Conservation (phyloP, 2,888 invertebrate species). For the Chaetogeoica ovagalla region DNA sequence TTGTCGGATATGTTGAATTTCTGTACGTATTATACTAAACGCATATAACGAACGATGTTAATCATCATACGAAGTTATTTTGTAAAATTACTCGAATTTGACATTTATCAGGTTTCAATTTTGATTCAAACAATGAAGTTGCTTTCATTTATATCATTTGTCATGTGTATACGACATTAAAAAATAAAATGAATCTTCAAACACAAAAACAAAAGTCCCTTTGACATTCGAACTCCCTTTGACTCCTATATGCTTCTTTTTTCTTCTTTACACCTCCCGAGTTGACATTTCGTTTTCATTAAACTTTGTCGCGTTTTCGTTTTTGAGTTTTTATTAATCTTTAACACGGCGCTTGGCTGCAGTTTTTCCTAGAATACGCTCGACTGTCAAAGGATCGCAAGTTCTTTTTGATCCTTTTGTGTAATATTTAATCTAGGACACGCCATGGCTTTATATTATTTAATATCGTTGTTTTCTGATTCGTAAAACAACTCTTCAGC, state of each 20-base stretch:
- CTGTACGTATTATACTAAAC: conserved; percentile 11
- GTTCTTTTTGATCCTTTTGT: conserved; percentile 53
- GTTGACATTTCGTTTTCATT: conserved; percentile 53
- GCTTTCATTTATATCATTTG: conserved; percentile 49
- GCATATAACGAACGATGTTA: background rate
- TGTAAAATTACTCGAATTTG: conserved; percentile 25
- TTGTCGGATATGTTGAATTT: conserved; percentile 27
- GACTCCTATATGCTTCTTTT: conserved; percentile 45
- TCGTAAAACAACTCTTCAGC: conserved; percentile 53
- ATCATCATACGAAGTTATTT: conserved; percentile 22
- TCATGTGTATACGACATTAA: conserved; percentile 34
- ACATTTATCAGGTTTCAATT: conserved; percentile 41
- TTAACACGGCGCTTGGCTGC: conserved; percentile 40
- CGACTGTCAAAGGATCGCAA: conserved; percentile 48
- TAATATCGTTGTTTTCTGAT: conserved; percentile 53
- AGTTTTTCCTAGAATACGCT: conserved; percentile 45
- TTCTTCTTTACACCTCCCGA: conserved; percentile 49
- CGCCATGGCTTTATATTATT: conserved; percentile 52
- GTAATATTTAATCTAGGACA: conserved; percentile 53
- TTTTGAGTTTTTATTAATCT: conserved; percentile 52
- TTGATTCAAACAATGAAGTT: conserved; percentile 44
- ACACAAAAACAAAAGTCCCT: conserved; percentile 47
- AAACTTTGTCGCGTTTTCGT: conserved; percentile 52
- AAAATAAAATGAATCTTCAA: conserved; percentile 52
- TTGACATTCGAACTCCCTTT: conserved; percentile 50